Percentiles rank a stretch among this genome's conserved stretches.
Conservation (phyloP, 2,888 invertebrate species). For the Linyphia triangularis region DNA sequence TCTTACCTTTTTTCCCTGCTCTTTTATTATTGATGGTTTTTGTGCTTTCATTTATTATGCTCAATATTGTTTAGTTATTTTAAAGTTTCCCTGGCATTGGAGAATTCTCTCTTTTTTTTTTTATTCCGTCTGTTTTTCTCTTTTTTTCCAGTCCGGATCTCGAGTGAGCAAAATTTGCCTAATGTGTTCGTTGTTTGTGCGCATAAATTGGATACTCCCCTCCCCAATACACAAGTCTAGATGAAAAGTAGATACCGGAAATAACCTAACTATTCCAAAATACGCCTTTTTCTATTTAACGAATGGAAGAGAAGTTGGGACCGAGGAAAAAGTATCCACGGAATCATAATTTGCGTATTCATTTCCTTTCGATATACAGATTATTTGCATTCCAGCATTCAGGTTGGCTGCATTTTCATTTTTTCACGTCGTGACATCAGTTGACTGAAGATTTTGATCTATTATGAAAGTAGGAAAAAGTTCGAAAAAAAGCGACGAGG, state of each 20-base stretch:
- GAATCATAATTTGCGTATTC: conserved; percentile 68
- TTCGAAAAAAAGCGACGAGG: background rate
- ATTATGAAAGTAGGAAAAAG: conserved; percentile 43
- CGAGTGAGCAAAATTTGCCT: conserved; percentile 71
- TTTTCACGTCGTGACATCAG: conserved; percentile 63
- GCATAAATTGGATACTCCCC: conserved; percentile 58
- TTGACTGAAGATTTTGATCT: conserved; percentile 68
- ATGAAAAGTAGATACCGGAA: conserved; percentile 59
- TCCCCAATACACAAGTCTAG: background rate
- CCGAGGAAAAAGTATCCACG: conserved; percentile 36
- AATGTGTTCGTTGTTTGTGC: conserved; percentile 74
- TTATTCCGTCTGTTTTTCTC: conserved; percentile 20
- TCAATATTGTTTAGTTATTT: conserved; percentile 75
- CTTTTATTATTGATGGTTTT: conserved; percentile 74
- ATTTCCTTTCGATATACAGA: conserved; percentile 57
- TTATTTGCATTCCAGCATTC: conserved; percentile 67
- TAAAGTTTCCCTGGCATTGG: conserved; percentile 63
- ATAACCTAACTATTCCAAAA: conserved; percentile 70
- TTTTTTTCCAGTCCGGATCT: background rate
- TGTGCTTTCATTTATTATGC: conserved; percentile 74
- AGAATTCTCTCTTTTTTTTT: conserved; percentile 42
- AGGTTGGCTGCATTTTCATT: conserved; percentile 58
- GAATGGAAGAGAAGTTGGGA: background rate
- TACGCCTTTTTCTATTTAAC: conserved; percentile 14
- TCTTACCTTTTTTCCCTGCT: conserved; percentile 67